Percentiles rank a stretch among this genome's conserved stretches.
phyloP scores from a whole-genome alignment of 2,113 vertebrate genomes.

The Pygoscelis adeliae region DNA sequence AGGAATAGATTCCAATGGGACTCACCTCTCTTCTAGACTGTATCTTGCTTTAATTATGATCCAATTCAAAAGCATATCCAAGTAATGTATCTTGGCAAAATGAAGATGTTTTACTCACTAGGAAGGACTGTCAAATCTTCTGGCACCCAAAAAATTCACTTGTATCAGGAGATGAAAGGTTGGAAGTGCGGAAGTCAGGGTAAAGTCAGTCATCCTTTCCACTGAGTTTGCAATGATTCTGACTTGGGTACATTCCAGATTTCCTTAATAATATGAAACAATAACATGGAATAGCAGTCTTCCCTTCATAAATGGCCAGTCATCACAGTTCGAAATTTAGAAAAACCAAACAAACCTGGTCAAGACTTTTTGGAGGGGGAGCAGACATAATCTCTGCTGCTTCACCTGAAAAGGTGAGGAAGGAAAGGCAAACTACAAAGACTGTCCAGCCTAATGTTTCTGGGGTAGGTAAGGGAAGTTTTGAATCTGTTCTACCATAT shows the following conservation, averaged over 20 bases:
- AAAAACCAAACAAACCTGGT: neutral
- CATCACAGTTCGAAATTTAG: neutral
- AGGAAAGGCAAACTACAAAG: neutral
- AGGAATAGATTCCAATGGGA: neutral
- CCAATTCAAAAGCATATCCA: neutral
- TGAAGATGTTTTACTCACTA: neutral
- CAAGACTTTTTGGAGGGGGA: neutral
- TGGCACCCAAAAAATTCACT: neutral
- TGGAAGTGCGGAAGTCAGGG: neutral
- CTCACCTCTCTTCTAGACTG: neutral
- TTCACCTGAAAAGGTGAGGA: neutral
- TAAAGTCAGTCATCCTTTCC: slow-evolving; percentile 16
- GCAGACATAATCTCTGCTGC: neutral
- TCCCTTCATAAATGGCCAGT: neutral
- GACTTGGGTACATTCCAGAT: neutral
- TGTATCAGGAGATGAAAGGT: neutral
- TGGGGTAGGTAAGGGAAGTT: neutral
- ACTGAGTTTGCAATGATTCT: neutral
- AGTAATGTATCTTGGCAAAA: neutral
- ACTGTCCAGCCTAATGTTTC: neutral
- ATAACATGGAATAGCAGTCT: neutral
- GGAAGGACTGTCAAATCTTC: neutral
- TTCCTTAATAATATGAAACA: neutral
- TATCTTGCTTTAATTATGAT: slow-evolving; percentile 4
- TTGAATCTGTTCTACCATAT: neutral